Evolutionary conservation across 2,888 invertebrate species (phyloP).

Genomic region (Falcaria lacertinaria): DNA sequence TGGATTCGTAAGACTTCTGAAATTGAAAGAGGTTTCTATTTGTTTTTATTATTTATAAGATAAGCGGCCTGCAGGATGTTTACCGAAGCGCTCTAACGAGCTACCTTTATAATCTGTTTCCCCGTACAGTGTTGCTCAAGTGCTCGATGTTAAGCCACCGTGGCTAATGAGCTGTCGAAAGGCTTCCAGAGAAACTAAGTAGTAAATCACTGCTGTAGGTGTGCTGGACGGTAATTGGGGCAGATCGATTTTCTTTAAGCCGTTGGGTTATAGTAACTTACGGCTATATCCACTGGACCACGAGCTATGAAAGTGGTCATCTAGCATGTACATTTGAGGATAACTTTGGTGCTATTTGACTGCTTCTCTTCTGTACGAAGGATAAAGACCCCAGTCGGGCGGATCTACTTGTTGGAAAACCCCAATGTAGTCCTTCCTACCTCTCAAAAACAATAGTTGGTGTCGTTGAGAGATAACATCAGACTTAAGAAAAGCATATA

Average conservation of each 20-base stretch:
- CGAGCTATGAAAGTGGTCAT: too few species aligned
- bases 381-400: too few species aligned
- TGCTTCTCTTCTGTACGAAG: too few species aligned
- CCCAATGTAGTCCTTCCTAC: too few species aligned
- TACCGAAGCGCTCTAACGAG: neutral
- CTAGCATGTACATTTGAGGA: too few species aligned
- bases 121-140: constrained; percentile 13
- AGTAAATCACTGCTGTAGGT: constrained; percentile 3
- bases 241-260: neutral
- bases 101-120: constrained; percentile 13
- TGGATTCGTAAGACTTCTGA: neutral
- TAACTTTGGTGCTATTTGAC: too few species aligned
- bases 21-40: neutral
- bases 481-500: too few species aligned
- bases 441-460: too few species aligned
- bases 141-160: constrained; percentile 17
- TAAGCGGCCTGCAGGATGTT: neutral
- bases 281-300: too few species aligned
- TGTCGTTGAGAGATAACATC: too few species aligned
- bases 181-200: neutral
- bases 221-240: constrained; percentile 1
- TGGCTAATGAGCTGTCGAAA: constrained; percentile 20
- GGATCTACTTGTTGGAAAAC: too few species aligned
- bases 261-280: neutral
- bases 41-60: neutral